Evolutionary conservation across 1,140 invertebrate genomes (phyloP), one percentile per base, ranked within the genome.

Genomic region (Centruroides sculpturatus): DNA sequence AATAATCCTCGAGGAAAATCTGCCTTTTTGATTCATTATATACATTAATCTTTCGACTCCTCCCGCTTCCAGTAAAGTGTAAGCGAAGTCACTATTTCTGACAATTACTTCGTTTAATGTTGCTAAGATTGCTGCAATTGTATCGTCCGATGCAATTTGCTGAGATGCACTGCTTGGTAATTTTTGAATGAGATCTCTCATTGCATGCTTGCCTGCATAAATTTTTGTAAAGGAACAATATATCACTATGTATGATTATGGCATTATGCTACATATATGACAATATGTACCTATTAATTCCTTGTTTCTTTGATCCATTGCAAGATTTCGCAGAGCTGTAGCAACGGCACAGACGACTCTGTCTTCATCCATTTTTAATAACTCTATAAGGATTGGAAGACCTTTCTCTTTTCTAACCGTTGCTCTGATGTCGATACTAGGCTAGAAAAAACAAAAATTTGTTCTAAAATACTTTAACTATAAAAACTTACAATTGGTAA

Each of bases 81-180:
- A 81, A 0, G 92, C 93, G 76, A 97, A 95, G 73, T 96, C 92
- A 0, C 89, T 87, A 75, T 92, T 95, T 74, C 92, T 92, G 75
- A 93, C 90, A 52, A 98, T 93, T 23, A 96, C 92, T 77, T 98
- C 95, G 77, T 98, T 96, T n/a, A 98, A 78, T 1, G 94, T 96
- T 4, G 93, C 93, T 54, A 97, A 79, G 47, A 98, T 91, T 13
- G 94, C 94, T 56, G 90, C 90, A 68, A 98, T 92, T 46, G 94
- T 98, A 69, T 96, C 92, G 74, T 98, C 94, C 5, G 91, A 93
- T 10, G 89, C 90, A 86, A 87, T 73, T 84, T 82, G 13, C 67
- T 89, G 86, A 62, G 62, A 64, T 73, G 87, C 88, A 3, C 87
- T 86, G 12, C 86, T 88, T 10, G 61, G 63, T 66, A 98, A 78